Evolutionary conservation across 2,113 vertebrate genomes (phyloP), one percentile per base, ranked within the genome.

Genomic region (Xiphophorus couchianus): DNA sequence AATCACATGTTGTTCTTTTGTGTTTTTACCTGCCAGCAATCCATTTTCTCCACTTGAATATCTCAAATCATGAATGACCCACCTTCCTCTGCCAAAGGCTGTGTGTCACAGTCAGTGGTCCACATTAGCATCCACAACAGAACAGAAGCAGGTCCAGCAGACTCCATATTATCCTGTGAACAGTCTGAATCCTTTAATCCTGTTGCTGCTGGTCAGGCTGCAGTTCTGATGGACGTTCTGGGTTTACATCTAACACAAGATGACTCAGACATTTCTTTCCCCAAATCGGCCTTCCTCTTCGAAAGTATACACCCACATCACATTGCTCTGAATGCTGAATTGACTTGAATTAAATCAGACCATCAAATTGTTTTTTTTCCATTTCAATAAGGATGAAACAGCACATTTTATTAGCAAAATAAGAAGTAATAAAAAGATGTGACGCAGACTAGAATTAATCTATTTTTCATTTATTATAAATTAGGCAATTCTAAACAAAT

Each of bases 81-180:
- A 91, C 89, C 89, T 37, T 91, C 88, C 30, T 81, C 74, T 12
- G 82, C 69, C n/a, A 30, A 27, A 42, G 51, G 3, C 12, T 73
- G 66, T 8, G 2, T 15, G 2, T 76, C 39, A 74, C 73, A 66
- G 44, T 44, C 14, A 28, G 29, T n/a, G 12, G 68, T 51, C 33
- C 31, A 77, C 4, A 65, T 19, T 27, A 69, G 69, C 4, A 73
- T 58, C 66, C 74, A 84, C 63, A 84, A 10, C 0, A 83, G 31
- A 8, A 76, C 22, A 3, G 4, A 58, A 6, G 71, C 63, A 15
- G 6, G 19, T 1, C 48, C 66, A 33, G n/a, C 62, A 22, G 17
- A n/a, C 28, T 51, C 10, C 61, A 62, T 35, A 2, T 2, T 12
- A 8, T 44, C 30, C 67, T 27, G 7, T 62, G 66, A n/a, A 14